These are phyloP conservation scores for Entomyzon cyanotis DNA, from an alignment of 2,113 vertebrate species.

Conservation along the genomic window DNA sequence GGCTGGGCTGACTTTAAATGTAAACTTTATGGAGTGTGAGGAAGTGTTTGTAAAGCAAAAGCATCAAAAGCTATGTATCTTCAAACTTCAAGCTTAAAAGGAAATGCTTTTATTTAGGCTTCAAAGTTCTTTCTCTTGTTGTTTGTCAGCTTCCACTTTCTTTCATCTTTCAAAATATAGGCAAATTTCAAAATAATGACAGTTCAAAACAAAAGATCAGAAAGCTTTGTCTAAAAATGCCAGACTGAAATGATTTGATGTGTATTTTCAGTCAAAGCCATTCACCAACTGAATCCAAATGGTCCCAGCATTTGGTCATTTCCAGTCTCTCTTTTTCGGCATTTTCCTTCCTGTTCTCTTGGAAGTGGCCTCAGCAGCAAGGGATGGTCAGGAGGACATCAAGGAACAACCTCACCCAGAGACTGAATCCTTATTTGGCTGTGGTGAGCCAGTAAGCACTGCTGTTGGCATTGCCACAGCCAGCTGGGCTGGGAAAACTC, in stretches of 20 bases:
- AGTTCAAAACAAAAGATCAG: slow-evolving; percentile 42
- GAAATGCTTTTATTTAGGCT: slow-evolving; percentile 55
- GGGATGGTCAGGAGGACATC: neutral
- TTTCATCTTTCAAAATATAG: slow-evolving; percentile 52
- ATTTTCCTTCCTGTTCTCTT: neutral
- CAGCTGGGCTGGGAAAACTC: neutral
- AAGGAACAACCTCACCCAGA: neutral
- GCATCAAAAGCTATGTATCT: slow-evolving; percentile 45
- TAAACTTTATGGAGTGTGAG: neutral
- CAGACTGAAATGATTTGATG: neutral
- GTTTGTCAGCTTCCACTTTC: slow-evolving; percentile 31
- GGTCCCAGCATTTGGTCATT: neutral
- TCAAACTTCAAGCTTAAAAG: slow-evolving; percentile 27
- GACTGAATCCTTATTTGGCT: neutral
- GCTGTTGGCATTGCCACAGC: neutral
- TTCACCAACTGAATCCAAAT: slow-evolving; percentile 1
- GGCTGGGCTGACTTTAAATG: neutral
- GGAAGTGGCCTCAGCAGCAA: neutral
- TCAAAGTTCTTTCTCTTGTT: slow-evolving; percentile 50
- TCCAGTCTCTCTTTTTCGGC: neutral
- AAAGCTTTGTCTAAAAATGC: slow-evolving; percentile 41
- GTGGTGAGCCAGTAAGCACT: neutral
- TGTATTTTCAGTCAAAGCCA: slow-evolving; percentile 12
- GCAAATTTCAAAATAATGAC: slow-evolving; percentile 19
- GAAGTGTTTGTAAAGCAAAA: slow-evolving; percentile 50